Evolutionary conservation across 2,888 invertebrate species (phyloP).

Genomic region (Lasioglossum calceatum): DNA sequence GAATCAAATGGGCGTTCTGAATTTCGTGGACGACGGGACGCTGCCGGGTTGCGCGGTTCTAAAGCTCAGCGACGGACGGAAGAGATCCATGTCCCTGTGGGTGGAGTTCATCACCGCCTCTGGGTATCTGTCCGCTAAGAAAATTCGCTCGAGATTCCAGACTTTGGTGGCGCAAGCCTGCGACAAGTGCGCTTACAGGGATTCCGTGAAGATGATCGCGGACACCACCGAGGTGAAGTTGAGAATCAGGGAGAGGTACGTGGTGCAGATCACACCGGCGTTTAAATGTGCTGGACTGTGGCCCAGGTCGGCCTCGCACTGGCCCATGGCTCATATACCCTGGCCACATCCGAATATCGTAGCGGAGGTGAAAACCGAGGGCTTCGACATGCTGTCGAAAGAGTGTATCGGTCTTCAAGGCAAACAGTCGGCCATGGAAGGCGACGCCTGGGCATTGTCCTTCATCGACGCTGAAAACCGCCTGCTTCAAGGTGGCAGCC

Average conservation of each 20-base stretch:
- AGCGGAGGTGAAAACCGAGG: constrained; percentile 96
- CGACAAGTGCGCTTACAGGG: constrained; percentile 96
- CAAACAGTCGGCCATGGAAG: constrained; percentile 96
- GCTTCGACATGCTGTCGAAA: constrained; percentile 96
- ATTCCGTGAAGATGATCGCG: constrained; percentile 96
- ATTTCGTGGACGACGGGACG: constrained; percentile 98
- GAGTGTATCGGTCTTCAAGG: constrained; percentile 93
- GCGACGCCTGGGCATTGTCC: constrained; percentile 97
- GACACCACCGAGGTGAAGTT: constrained; percentile 97
- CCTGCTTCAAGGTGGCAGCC: constrained; percentile 93
- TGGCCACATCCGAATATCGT: constrained; percentile 97
- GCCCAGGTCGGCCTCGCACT: constrained; percentile 97
- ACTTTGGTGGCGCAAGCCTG: constrained; percentile 95
- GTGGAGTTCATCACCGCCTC: constrained; percentile 99
- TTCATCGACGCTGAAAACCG: constrained; percentile 96
- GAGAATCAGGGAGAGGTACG: constrained; percentile 93
- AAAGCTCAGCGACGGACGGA: constrained; percentile 97
- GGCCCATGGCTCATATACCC: constrained; percentile 95
- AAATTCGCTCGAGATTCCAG: constrained; percentile 97
- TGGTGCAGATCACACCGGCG: constrained; percentile 97
- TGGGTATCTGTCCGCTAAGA: constrained; percentile 96
- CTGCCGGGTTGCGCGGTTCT: constrained; percentile 97
- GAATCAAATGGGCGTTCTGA: constrained; percentile 99
- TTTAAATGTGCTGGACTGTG: constrained; percentile 97
- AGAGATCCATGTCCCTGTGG: constrained; percentile 98